Percentiles rank a stretch among this genome's conserved stretches.
These are phyloP conservation scores for Mesorhabditis spiculigera DNA, from an alignment of 2,888 invertebrate species.

Conservation along the genomic window DNA sequence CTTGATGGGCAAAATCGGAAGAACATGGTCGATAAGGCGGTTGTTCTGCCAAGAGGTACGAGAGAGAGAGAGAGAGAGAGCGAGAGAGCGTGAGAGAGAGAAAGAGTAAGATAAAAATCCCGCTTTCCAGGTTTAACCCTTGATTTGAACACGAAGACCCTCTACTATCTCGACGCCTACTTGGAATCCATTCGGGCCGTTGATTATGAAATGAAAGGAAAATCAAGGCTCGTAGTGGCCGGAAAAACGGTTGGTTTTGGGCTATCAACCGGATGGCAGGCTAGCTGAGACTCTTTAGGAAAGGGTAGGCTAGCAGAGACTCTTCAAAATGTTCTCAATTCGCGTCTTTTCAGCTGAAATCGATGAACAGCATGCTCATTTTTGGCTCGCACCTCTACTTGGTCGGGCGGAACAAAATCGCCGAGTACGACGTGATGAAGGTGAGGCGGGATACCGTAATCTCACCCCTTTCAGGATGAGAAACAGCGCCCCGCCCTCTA, in stretches of 20 bases:
- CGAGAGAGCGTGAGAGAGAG: too few species aligned
- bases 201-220: conserved; percentile 71
- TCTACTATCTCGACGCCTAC: conserved; percentile 69
- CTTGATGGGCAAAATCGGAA: conserved; percentile 70
- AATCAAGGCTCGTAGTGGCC: conserved; percentile 19
- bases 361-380: background rate
- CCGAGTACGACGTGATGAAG: conserved; percentile 1
- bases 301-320: too few species aligned
- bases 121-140: conserved; percentile 63
- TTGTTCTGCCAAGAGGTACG: conserved; percentile 73
- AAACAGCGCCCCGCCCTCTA: background rate
- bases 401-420: conserved; percentile 4
- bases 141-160: conserved; percentile 69
- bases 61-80: too few species aligned
- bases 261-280: conserved; percentile 13
- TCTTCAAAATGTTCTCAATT: background rate
- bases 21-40: conserved; percentile 69
- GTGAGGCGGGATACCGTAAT: background rate
- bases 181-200: conserved; percentile 76
- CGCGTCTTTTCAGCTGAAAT: conserved; percentile 7
- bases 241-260: background rate
- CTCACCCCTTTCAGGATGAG: background rate
- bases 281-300: conserved; percentile 13
- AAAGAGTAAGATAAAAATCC: conserved; percentile 24
- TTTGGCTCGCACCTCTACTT: background rate